A percentile compares a stretch with the other conserved stretches of the same genome.
These are phyloP conservation scores for Macquaria ambigua DNA, from an alignment of 2,113 vertebrate genomes.

Conservation along the genomic window DNA sequence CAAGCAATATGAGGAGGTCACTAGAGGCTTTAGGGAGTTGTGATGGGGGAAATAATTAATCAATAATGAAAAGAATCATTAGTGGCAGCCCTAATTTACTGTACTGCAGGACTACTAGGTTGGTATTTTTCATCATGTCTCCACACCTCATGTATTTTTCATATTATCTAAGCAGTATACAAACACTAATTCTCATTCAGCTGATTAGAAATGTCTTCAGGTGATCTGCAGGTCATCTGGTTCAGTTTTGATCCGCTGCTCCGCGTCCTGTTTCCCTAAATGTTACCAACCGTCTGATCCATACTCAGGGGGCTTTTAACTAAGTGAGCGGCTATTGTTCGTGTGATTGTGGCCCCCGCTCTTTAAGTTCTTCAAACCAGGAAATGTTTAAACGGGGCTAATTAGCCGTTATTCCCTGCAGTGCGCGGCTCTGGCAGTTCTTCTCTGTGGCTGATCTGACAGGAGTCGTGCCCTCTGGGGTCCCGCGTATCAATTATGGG, in stretches of 20 bases:
- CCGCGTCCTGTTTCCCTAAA: conserved; percentile 50
- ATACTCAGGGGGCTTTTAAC: conserved; percentile 31
- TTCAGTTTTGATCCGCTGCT: conserved; percentile 59
- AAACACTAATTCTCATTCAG: neutral
- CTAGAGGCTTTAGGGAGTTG: neutral
- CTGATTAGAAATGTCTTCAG: conserved; percentile 27
- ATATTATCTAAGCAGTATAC: neutral
- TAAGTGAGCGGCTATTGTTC: conserved; percentile 79
- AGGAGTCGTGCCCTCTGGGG: conserved; percentile 83
- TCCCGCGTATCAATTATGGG: conserved; percentile 78
- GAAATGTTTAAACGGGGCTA: conserved; percentile 86
- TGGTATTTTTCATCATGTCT: neutral
- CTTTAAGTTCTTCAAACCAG: conserved; percentile 88
- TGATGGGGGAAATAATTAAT: neutral
- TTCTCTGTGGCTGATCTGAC: conserved; percentile 82
- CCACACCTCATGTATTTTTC: neutral
- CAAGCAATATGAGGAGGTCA: neutral
- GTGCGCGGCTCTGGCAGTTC: conserved; percentile 72
- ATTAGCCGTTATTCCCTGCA: conserved; percentile 82
- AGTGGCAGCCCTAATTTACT: neutral
- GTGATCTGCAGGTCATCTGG: conserved; percentile 59
- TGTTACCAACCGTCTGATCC: conserved; percentile 66
- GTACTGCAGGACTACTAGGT: neutral
- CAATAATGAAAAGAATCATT: neutral
- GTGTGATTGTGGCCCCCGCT: conserved; percentile 76